A percentile compares a stretch with the other conserved stretches of the same genome.
phyloP scores from a whole-genome alignment of 2,888 invertebrate genomes.

The Sepioteuthis lessoniana region DNA sequence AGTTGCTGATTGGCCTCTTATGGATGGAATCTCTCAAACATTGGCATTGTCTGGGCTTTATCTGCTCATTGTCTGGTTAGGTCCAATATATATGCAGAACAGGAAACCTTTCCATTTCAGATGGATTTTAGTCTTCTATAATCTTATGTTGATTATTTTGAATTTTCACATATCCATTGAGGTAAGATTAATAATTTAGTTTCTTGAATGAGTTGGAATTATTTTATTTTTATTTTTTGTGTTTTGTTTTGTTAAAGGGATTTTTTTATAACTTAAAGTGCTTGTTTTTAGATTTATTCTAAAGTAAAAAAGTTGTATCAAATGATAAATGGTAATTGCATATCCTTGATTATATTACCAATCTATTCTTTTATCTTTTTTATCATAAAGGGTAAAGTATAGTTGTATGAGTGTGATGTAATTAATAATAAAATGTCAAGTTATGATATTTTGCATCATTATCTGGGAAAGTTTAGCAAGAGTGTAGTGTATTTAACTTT shows the following conservation, averaged over 20 bases:
- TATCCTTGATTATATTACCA: no score
- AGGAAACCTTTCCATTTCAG: slow-evolving; percentile 68
- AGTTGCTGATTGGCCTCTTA: slow-evolving; percentile 72
- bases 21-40: slow-evolving; percentile 72
- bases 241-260: background rate
- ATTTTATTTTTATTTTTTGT: background rate
- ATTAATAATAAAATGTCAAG: background rate
- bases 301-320: no score
- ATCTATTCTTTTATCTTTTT: no score
- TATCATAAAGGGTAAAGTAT: no score
- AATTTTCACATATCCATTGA: slow-evolving; percentile 74
- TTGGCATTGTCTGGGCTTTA: slow-evolving; percentile 69
- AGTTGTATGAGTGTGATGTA: background rate
- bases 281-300: no score
- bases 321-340: no score
- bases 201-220: background rate
- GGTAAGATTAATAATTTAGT: slow-evolving; percentile 59
- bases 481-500: background rate
- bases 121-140: slow-evolving; percentile 70
- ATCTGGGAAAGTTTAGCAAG: background rate
- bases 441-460: background rate
- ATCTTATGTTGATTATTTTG: slow-evolving; percentile 69
- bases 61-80: slow-evolving; percentile 68
- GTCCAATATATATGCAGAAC: slow-evolving; percentile 70
- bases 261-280: no score